These are phyloP conservation scores for Furcifer pardalis DNA, from an alignment of 2,797 vertebrate genomes.

Conservation along the genomic window DNA sequence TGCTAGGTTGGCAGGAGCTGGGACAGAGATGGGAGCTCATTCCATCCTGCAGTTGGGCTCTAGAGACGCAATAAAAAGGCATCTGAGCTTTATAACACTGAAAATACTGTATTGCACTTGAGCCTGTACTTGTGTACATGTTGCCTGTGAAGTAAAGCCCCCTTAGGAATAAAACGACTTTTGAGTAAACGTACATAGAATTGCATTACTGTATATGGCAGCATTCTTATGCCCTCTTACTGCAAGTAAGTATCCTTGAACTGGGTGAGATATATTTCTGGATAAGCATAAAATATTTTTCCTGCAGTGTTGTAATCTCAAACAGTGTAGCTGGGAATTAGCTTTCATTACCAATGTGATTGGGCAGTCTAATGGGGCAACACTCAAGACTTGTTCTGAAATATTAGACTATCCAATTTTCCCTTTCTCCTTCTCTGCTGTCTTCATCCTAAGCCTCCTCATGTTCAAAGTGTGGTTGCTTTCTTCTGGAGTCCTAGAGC, in stretches of 20 bases:
- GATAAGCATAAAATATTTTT: neutral
- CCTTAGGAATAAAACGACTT: neutral
- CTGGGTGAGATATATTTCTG: neutral
- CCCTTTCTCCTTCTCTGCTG: neutral
- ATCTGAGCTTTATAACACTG: neutral
- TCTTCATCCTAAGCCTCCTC: neutral
- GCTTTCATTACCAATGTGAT: neutral
- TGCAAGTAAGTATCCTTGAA: neutral
- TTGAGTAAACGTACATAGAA: neutral
- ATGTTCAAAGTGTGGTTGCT: neutral
- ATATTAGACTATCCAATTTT: neutral
- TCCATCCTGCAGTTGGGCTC: no score
- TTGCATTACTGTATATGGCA: no score
- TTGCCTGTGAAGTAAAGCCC: neutral
- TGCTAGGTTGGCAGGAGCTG: no score
- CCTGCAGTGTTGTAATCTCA: neutral
- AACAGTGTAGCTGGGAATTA: neutral
- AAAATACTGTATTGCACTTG: neutral
- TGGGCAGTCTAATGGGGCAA: neutral
- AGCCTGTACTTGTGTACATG: neutral
- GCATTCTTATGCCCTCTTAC: neutral
- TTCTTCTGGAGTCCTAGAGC: neutral
- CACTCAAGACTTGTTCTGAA: neutral
- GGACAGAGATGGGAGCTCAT: no score
- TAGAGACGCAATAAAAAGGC: neutral